Evolutionary conservation across 2,113 vertebrate species (phyloP).

Genomic region (Sebastes fasciatus): DNA sequence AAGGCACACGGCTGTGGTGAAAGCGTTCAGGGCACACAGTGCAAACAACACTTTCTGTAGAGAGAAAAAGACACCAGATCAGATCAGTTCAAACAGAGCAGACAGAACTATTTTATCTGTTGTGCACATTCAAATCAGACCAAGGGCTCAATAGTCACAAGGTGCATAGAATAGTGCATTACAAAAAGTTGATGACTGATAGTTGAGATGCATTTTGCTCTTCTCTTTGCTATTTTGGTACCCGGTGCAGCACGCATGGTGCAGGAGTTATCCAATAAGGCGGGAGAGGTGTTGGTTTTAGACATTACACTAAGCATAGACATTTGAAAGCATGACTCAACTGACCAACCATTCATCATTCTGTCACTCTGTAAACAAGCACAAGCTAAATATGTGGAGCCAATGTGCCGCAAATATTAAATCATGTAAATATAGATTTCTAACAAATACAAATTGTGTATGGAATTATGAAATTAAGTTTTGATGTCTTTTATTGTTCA

Average conservation of each 20-base stretch:
- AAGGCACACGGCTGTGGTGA: conserved; percentile 88
- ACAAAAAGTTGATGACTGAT: no score
- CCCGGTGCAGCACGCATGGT: not conserved
- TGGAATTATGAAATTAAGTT: no score
- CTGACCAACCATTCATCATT: no score
- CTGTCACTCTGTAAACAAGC: no score
- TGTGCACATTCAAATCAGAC: not conserved
- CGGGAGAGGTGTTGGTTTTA: no score
- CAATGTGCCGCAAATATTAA: no score
- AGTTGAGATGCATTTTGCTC: no score
- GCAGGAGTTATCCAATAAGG: not conserved
- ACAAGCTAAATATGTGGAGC: no score
- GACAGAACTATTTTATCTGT: not conserved
- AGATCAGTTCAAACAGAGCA: not conserved
- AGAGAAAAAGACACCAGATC: not conserved
- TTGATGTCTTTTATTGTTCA: no score
- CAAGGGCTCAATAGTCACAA: not conserved
- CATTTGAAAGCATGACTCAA: not conserved
- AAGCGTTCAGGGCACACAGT: conserved; percentile 87
- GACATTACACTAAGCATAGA: not conserved
- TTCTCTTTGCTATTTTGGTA: no score
- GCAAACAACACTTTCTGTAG: conserved; percentile 90
- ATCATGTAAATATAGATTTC: no score
- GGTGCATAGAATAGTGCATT: not conserved
- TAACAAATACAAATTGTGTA: no score